Conservation (phyloP, 2,888 invertebrate species). For the Pollenia angustigena region DNA sequence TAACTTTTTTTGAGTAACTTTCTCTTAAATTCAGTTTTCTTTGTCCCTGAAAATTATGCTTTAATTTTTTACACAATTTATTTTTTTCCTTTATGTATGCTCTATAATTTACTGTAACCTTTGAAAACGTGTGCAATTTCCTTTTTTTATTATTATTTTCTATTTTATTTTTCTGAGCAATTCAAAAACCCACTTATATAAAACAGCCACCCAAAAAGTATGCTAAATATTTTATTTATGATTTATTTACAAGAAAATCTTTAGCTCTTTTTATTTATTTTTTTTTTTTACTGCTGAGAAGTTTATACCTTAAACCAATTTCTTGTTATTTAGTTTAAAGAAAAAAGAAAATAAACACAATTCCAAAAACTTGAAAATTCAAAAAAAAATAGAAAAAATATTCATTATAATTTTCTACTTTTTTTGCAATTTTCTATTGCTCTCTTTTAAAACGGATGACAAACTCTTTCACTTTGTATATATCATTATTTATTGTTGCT, state of each 20-base stretch:
- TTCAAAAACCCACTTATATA: slow-evolving; percentile 9
- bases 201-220: slow-evolving; percentile 58
- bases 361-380: slow-evolving; percentile 25
- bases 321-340: slow-evolving; percentile 27
- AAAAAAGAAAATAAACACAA: slow-evolving; percentile 20
- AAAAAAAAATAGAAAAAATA: slow-evolving; percentile 40
- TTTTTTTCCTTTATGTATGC: not conserved
- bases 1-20: no score
- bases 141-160: not conserved
- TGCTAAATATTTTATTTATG: slow-evolving; percentile 67
- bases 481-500: slow-evolving; percentile 9
- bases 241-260: slow-evolving; percentile 54
- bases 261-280: not conserved
- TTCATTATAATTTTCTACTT: slow-evolving; percentile 67
- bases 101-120: slow-evolving; percentile 17
- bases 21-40: not conserved
- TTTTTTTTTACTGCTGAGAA: not conserved
- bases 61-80: not conserved
- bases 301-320: slow-evolving; percentile 54
- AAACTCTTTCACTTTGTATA: slow-evolving; percentile 54
- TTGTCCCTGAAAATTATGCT: not conserved
- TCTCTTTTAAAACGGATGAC: slow-evolving; percentile 33
- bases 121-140: slow-evolving; percentile 26
- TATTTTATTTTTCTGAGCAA: not conserved
- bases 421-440: slow-evolving; percentile 23